Conservation (phyloP, 2,888 invertebrate genomes). For the Camponotus fellah region DNA sequence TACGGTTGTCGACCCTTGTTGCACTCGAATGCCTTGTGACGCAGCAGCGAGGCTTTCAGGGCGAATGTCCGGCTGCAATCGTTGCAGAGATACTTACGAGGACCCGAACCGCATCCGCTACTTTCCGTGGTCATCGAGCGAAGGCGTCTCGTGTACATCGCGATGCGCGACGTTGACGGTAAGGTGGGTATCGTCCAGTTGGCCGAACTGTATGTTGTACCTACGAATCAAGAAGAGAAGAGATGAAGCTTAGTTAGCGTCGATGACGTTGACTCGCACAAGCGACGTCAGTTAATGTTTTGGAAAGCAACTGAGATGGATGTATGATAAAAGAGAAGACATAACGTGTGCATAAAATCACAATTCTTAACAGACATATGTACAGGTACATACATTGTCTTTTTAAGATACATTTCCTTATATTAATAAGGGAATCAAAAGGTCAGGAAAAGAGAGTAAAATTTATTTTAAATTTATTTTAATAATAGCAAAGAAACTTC, state of each 20-base stretch:
- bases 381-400: neutral
- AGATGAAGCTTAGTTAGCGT: slow-evolving; percentile 45
- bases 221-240: slow-evolving; percentile 72
- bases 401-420: neutral
- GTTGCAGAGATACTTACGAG: slow-evolving; percentile 79
- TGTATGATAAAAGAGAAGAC: neutral
- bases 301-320: slow-evolving; percentile 3
- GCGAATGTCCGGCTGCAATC: slow-evolving; percentile 80
- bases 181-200: slow-evolving; percentile 81
- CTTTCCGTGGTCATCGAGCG: slow-evolving; percentile 76
- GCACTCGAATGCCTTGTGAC: slow-evolving; percentile 74
- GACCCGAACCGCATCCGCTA: slow-evolving; percentile 60
- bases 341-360: neutral
- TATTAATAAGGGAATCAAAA: neutral
- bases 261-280: slow-evolving; percentile 12
- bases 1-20: slow-evolving; percentile 46
- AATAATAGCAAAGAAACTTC: slow-evolving; percentile 25
- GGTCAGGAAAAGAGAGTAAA: neutral
- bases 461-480: slow-evolving; percentile 31
- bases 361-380: neutral
- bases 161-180: slow-evolving; percentile 76
- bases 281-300: slow-evolving; percentile 19
- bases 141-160: slow-evolving; percentile 70
- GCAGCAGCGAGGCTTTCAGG: slow-evolving; percentile 78
- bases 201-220: slow-evolving; percentile 77